Conservation (phyloP, 1,140 invertebrate genomes). For the Ceratoteleas bidentatus region DNA sequence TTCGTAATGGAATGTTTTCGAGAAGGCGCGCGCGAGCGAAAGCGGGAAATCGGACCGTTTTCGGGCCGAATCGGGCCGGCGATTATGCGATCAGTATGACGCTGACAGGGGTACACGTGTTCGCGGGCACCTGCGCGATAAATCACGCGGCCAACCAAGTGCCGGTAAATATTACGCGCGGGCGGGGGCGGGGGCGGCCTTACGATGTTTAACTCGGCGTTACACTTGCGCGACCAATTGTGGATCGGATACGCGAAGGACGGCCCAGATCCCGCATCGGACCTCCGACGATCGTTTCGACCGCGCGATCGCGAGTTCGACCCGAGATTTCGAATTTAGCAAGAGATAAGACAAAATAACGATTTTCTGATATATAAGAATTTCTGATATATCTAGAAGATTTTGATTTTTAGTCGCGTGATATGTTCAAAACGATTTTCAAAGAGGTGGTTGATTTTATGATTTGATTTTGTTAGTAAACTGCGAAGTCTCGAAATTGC, state of each 20-base stretch:
- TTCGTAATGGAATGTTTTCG: slow-evolving; percentile 38
- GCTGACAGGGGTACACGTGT: slow-evolving; percentile 63
- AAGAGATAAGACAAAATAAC: too few relatives aligned
- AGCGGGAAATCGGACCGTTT: not conserved
- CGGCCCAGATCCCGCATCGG: slow-evolving; percentile 73
- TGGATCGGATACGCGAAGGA: slow-evolving; percentile 70
- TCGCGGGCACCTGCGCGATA: slow-evolving; percentile 58
- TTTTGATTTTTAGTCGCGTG: too few relatives aligned
- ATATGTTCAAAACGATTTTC: too few relatives aligned
- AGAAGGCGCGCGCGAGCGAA: slow-evolving; percentile 16
- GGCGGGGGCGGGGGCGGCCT: slow-evolving; percentile 76
- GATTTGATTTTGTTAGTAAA: too few relatives aligned
- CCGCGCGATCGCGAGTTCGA: not conserved
- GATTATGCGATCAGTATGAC: slow-evolving; percentile 62
- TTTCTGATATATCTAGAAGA: too few relatives aligned
- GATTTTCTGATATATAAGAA: too few relatives aligned
- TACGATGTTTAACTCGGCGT: slow-evolving; percentile 77
- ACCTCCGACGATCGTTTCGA: slow-evolving; percentile 40
- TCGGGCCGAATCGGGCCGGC: not conserved
- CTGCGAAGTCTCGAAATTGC: too few relatives aligned
- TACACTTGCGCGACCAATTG: slow-evolving; percentile 78
- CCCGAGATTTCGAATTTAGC: too few relatives aligned
- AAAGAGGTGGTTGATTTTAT: too few relatives aligned
- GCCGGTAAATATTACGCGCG: slow-evolving; percentile 67
- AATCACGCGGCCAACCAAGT: slow-evolving; percentile 52